Evolutionary conservation across 2,888 invertebrate species (phyloP).

Genomic region (Schizotus pectinicornis): DNA sequence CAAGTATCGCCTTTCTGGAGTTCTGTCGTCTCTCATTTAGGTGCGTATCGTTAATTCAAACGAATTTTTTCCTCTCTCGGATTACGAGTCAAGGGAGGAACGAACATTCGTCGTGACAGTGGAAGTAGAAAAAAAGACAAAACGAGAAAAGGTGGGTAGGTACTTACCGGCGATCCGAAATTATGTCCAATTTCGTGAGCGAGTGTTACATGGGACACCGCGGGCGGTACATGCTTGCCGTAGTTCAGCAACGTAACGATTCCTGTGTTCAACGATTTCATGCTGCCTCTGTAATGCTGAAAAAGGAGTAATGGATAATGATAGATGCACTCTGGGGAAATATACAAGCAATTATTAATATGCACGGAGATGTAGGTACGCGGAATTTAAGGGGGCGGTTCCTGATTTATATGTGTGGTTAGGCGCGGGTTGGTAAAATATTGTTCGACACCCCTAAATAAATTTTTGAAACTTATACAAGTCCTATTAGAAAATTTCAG

Average conservation of each 20-base stretch:
- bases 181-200: constrained; percentile 99
- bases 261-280: constrained; percentile 95
- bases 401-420: no score
- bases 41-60: constrained; percentile 8
- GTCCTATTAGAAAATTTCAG: no score
- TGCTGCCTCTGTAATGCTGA: constrained; percentile 92
- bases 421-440: no score
- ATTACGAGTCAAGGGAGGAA: no score
- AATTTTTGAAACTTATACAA: no score
- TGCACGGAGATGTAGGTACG: no score
- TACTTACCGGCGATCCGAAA: constrained; percentile 93
- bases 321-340: background rate
- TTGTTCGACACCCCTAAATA: no score
- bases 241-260: constrained; percentile 98
- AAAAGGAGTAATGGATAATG: constrained; percentile 35
- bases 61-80: background rate
- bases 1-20: background rate
- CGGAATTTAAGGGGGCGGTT: no score
- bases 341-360: background rate
- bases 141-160: background rate
- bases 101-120: no score
- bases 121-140: no score
- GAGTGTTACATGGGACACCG: constrained; percentile 96
- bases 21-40: background rate
- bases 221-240: constrained; percentile 97